Base-by-base conservation (phyloP, 2,113 vertebrate species). In the Siniperca chuatsi region DNA sequence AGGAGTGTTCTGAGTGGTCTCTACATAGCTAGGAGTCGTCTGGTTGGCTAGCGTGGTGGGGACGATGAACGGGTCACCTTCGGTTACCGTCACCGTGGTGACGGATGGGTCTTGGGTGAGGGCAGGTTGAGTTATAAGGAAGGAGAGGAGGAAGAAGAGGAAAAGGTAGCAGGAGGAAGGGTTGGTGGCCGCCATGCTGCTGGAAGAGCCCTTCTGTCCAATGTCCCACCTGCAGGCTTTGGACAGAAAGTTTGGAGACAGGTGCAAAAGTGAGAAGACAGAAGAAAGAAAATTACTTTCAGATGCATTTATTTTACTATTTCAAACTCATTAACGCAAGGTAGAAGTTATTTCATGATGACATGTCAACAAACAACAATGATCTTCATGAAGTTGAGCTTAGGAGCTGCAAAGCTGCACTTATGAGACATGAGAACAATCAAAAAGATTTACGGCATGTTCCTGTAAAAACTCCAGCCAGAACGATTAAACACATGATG, bases 1-100 rank as follows among this genome's bases (percentile, higher is more conserved):
- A n/a, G 93, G 92, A 42, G 88, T 84, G 82, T 90, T 82, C 76
- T 87, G 90, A 33, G 92, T 92, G 11, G 86, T 84, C 72, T 93
- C 91, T 18, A 81, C 69, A 50, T 87, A 91, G 66, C 78, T 70
- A 4, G 85, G 42, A 4, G 87, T 70, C 5, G 92, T 93, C 91
- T 89, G 91, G 86, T 94, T 94, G 72, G 65, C 44, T 12, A 87
- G 25, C 3, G 69, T 60, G 60, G 88, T 89, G n/a, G 91, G 81
- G 55, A 75, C 65, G 16, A 92, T 68, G 46, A 82, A 67, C 0
- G 62, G 21, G 42, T 84, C 81, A 1, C 55, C 79, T 60, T 89
- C 87, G 37, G 92, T 76, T 21, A 70, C 81, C 0, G 83, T 78
- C 61, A 84, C 78, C 2, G 71, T 67, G 70, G 90, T 91, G 78